These are phyloP conservation scores for Mesitornis unicolor DNA, from an alignment of 2,113 vertebrate genomes.

Conservation along the genomic window DNA sequence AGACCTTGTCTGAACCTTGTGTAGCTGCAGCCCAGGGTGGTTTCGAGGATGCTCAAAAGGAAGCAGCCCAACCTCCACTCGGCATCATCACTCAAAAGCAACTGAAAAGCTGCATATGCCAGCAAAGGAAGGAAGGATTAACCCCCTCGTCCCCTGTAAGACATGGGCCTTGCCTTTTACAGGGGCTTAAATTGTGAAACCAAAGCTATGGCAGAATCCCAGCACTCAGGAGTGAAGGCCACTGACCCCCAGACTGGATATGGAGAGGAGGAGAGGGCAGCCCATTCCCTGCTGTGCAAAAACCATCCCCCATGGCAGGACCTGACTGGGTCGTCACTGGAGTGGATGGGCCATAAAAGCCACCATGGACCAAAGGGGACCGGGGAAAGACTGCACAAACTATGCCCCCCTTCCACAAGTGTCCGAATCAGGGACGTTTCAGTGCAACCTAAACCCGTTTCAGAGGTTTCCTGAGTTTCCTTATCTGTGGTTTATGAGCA, in stretches of 20 bases:
- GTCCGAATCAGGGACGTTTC: fast-evolving
- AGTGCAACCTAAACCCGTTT: background rate
- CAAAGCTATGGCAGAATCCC: background rate
- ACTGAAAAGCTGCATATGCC: background rate
- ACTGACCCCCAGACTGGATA: too few relatives aligned
- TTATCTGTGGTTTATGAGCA: background rate
- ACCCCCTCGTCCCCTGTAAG: background rate
- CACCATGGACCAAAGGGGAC: background rate
- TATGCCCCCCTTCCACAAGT: background rate
- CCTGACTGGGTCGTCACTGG: background rate
- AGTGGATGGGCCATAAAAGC: background rate
- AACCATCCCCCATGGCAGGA: fast-evolving
- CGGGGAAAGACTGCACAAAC: background rate
- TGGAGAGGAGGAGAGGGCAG: background rate
- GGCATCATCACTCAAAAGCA: background rate
- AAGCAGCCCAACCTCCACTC: background rate
- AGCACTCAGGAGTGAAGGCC: background rate
- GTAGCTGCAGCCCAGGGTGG: background rate
- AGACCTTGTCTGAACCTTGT: slow-evolving; percentile 43
- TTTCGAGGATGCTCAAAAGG: background rate
- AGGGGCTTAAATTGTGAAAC: background rate
- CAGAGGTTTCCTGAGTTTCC: background rate
- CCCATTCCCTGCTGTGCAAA: background rate
- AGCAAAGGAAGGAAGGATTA: background rate
- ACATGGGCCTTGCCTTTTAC: background rate